Base-by-base conservation (phyloP, 2,113 vertebrate species). In the Etheostoma spectabile region DNA sequence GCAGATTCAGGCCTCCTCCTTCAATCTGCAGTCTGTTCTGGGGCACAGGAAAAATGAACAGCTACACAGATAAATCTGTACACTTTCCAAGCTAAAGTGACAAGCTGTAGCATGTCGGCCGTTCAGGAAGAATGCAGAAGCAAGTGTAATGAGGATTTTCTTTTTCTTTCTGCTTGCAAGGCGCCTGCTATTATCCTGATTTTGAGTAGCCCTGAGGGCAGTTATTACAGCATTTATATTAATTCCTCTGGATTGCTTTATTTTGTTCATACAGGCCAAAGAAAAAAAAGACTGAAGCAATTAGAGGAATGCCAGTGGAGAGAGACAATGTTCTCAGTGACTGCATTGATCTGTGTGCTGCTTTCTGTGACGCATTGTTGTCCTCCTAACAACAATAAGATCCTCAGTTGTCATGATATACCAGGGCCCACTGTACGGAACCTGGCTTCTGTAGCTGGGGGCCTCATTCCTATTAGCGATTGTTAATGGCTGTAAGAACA, bases 401-500 rank as follows among this genome's bases (percentile, higher is more conserved):
- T 65, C 12, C 19, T 19, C 6, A 22, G 27, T 22, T 76, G 69
- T 71, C 61, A 11, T 84, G 49, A 60, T 59, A 51, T 57, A 82
- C 42, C 2, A 35, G 45, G 67, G 64, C 62, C 57, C 14, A 11
- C 48, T 86, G 89, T 46, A 60, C 80, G 46, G 69, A 11, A 90
- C 82, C 82, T 35, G 60, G 83, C 76, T 85, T 53, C 69, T 72
- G 63, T 84, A 86, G 95, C 96, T 88, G 79, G 79, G 65, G 95
- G 96, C 93, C 93, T 93, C 91, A 96, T 96, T 96, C 96, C 94
- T 95, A 83, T 94, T 93, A 91, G 93, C 84, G 83, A 95, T 93
- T 93, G 86, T 95, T 96, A 96, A 96, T 95, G 93, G 93, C 94
- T 95, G 94, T 93, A 92, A 91, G 95, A 96, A 96, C 94, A 94